phyloP scores from a whole-genome alignment of 2,113 vertebrate genomes.

The Heterochromis multidens region DNA sequence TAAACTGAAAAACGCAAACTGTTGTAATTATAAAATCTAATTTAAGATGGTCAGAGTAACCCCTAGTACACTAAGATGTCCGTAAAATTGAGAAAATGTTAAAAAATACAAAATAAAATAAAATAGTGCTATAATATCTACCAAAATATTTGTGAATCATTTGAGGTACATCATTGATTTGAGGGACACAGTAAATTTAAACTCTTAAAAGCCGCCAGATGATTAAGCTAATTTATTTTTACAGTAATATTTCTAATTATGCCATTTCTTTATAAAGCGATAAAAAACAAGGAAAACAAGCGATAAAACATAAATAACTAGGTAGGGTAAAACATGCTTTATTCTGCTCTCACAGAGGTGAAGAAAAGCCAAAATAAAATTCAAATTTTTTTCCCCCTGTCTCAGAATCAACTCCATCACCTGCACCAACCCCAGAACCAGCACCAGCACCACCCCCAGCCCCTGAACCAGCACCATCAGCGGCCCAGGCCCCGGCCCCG shows the following conservation, averaged over 20 bases:
- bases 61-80: background rate
- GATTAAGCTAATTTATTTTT: background rate
- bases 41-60: background rate
- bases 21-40: background rate
- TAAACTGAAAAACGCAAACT: background rate
- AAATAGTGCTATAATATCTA: background rate
- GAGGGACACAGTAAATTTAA: too few species aligned
- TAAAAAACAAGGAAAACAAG: background rate
- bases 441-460: fast-evolving
- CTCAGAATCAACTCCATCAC: background rate
- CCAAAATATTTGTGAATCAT: background rate
- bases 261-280: background rate
- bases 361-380: background rate
- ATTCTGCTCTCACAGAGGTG: background rate
- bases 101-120: background rate
- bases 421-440: background rate
- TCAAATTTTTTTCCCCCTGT: background rate
- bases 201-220: background rate
- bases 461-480: background rate
- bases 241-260: background rate
- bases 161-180: background rate
- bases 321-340: background rate
- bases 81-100: background rate
- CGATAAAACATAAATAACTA: background rate
- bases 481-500: background rate